These are phyloP conservation scores for Pelecanus crispus DNA, from an alignment of 2,113 vertebrate species.

Conservation along the genomic window DNA sequence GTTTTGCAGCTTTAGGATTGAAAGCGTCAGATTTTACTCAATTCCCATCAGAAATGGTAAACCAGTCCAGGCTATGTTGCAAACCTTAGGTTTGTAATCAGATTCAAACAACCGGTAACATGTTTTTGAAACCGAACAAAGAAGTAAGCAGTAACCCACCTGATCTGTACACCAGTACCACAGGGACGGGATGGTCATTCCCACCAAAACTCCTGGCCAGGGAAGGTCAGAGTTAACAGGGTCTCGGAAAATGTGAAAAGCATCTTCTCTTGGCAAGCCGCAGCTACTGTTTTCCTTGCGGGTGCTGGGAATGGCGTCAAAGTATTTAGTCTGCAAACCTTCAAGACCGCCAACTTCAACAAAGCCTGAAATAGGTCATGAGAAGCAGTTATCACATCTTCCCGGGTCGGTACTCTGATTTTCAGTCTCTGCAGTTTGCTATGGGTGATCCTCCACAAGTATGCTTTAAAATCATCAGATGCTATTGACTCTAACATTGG, in stretches of 20 bases:
- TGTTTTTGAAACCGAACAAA: accelerated
- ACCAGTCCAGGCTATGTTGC: not conserved
- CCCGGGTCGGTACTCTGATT: accelerated
- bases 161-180: constrained; percentile 99
- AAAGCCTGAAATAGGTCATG: constrained; percentile 76
- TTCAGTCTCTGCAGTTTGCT: not conserved
- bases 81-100: not conserved
- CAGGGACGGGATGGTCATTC: constrained; percentile 92
- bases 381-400: not conserved
- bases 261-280: constrained; percentile 85
- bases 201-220: constrained; percentile 91
- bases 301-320: constrained; percentile 77
- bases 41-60: not conserved
- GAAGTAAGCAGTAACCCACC: constrained; percentile 62
- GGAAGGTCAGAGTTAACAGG: constrained; percentile 90
- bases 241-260: constrained; percentile 93
- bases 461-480: not conserved
- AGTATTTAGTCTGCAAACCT: constrained; percentile 80
- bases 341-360: constrained; percentile 84
- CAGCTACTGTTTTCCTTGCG: constrained; percentile 85
- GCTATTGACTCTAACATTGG: accelerated
- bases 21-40: not conserved
- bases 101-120: not conserved
- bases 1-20: not conserved
- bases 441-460: not conserved